These are phyloP conservation scores for Lochmaea capreae DNA, from an alignment of 2,888 invertebrate species.

Conservation along the genomic window DNA sequence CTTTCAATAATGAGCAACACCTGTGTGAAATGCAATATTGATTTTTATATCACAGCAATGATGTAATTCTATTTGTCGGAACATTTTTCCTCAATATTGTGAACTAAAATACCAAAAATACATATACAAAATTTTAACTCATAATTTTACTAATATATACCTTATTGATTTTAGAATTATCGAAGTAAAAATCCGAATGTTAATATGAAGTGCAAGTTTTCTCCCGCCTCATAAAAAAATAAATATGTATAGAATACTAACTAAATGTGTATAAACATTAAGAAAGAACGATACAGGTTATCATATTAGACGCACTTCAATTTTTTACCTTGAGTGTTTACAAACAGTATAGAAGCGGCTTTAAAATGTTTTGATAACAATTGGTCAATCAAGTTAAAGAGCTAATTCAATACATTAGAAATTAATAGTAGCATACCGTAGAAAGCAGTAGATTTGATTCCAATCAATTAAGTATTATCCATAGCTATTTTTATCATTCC, in stretches of 20 bases:
- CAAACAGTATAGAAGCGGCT: slow-evolving; percentile 52
- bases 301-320: slow-evolving; percentile 21
- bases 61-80: slow-evolving; percentile 40
- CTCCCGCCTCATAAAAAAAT: slow-evolving; percentile 60
- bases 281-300: slow-evolving; percentile 3
- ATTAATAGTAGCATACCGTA: slow-evolving; percentile 44
- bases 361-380: slow-evolving; percentile 38
- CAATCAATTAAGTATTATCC: slow-evolving; percentile 36
- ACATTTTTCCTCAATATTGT: slow-evolving; percentile 25
- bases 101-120: slow-evolving; percentile 37
- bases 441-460: slow-evolving; percentile 32
- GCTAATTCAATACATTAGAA: slow-evolving; percentile 24
- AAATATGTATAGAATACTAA: slow-evolving; percentile 44
- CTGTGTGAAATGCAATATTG: slow-evolving; percentile 43
- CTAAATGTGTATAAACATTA: slow-evolving; percentile 11
- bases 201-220: slow-evolving; percentile 57
- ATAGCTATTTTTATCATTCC: slow-evolving; percentile 39
- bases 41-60: slow-evolving; percentile 40
- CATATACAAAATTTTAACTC: slow-evolving; percentile 30
- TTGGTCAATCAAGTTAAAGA: slow-evolving; percentile 14
- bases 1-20: slow-evolving; percentile 35
- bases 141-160: slow-evolving; percentile 50
- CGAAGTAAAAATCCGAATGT: slow-evolving; percentile 51
- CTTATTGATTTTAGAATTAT: slow-evolving; percentile 54
- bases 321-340: slow-evolving; percentile 47